These are phyloP conservation scores for Hyles lineata DNA, from an alignment of 2,888 invertebrate species.

Conservation along the genomic window DNA sequence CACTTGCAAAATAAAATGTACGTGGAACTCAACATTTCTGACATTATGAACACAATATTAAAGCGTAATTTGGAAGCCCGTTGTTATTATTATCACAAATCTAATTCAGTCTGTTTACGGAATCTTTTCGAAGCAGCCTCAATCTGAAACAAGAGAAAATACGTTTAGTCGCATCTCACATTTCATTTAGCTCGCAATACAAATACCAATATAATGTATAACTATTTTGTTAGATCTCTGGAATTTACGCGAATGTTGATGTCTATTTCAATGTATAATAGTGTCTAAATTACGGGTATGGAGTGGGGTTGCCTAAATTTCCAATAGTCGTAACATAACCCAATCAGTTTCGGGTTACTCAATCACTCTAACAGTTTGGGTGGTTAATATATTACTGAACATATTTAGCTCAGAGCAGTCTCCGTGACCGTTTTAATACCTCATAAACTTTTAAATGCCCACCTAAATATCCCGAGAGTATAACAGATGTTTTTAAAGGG, in stretches of 20 bases:
- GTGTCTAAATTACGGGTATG: not conserved
- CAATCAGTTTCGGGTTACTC: constrained; percentile 39
- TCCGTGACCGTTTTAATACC: constrained; percentile 51
- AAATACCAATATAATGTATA: not conserved
- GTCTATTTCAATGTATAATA: not conserved
- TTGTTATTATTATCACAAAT: constrained; percentile 63
- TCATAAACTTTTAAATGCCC: constrained; percentile 54
- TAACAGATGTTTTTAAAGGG: constrained; percentile 48
- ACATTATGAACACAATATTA: constrained; percentile 53
- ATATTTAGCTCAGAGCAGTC: constrained; percentile 59
- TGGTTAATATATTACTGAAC: constrained; percentile 44
- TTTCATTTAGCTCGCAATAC: not conserved
- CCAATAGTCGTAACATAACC: constrained; percentile 29
- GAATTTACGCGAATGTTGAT: no score
- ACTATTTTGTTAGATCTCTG: no score
- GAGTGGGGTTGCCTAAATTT: no score
- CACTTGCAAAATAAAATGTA: constrained; percentile 48
- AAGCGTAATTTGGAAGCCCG: constrained; percentile 65
- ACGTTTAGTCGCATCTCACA: not conserved
- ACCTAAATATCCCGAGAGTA: constrained; percentile 46
- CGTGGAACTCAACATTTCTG: constrained; percentile 46
- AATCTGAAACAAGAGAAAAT: constrained; percentile 61
- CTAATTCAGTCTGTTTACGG: constrained; percentile 53
- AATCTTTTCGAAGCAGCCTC: constrained; percentile 27
- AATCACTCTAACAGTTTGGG: constrained; percentile 48